Evolutionary conservation across 2,888 invertebrate species (phyloP).

Genomic region (Tenthredo scrophulariae): DNA sequence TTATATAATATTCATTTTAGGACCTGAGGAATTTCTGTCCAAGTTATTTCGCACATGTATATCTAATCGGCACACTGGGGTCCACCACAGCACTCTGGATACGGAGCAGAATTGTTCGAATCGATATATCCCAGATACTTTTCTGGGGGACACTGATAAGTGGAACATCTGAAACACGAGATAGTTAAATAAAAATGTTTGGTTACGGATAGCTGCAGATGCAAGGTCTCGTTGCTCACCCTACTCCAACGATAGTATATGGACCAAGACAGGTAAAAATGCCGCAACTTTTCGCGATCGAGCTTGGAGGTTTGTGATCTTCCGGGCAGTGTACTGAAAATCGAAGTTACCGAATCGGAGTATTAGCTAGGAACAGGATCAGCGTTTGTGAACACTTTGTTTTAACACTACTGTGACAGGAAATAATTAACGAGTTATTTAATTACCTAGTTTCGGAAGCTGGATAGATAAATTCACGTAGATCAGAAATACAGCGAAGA

Average conservation of each 20-base stretch:
- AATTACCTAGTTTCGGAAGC: not conserved
- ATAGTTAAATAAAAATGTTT: not conserved
- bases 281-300: not conserved
- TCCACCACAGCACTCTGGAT: constrained; percentile 59
- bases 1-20: not conserved
- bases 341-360: not conserved
- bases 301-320: not conserved
- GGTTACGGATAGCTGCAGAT: not conserved
- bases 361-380: not conserved
- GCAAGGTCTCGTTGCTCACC: not conserved
- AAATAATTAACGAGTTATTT: not conserved
- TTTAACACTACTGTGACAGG: not conserved
- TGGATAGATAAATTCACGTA: constrained; percentile 1
- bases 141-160: constrained; percentile 50
- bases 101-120: constrained; percentile 54
- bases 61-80: constrained; percentile 53
- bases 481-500: not conserved
- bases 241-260: not conserved
- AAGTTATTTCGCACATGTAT: not conserved
- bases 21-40: too few relatives aligned
- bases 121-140: constrained; percentile 52
- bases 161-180: constrained; percentile 55
- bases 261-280: not conserved
- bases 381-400: not conserved
- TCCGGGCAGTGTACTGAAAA: not conserved